Percentiles rank a stretch among this genome's conserved stretches.
These are phyloP conservation scores for Axis porcinus DNA, from an alignment of 2,113 vertebrate genomes.

Conservation along the genomic window DNA sequence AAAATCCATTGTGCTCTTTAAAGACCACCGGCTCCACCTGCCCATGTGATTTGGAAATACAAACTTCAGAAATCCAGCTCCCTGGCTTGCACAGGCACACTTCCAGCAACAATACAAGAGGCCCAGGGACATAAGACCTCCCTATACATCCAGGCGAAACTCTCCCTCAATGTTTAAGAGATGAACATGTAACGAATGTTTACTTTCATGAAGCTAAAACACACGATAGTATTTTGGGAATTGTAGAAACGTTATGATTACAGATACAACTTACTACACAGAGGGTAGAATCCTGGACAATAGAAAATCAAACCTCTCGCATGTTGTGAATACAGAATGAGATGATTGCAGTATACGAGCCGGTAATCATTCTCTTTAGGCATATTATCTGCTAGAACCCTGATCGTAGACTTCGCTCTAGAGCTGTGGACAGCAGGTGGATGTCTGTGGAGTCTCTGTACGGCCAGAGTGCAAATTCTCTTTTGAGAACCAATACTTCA, in stretches of 20 bases:
- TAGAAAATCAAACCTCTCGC: neutral
- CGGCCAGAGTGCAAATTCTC: neutral
- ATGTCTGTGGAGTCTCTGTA: neutral
- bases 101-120: neutral
- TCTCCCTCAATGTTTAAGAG: neutral
- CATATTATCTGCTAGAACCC: neutral
- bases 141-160: neutral
- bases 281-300: neutral
- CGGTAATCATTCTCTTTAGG: neutral
- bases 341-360: neutral
- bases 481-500: neutral
- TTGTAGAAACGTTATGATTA: neutral
- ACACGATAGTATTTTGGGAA: neutral
- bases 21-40: neutral
- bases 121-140: neutral
- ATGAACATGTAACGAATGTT: neutral
- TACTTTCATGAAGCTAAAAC: slow-evolving; percentile 17
- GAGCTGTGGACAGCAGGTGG: too few species aligned
- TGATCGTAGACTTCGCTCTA: neutral
- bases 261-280: neutral
- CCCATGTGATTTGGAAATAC: neutral
- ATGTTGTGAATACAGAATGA: neutral
- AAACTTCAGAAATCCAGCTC: neutral
- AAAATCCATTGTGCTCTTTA: neutral
- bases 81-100: neutral